A percentile compares a stretch with the other conserved stretches of the same genome.
Evolutionary conservation across 1,140 invertebrate genomes (phyloP).

Genomic region (Anadara kagoshimensis): DNA sequence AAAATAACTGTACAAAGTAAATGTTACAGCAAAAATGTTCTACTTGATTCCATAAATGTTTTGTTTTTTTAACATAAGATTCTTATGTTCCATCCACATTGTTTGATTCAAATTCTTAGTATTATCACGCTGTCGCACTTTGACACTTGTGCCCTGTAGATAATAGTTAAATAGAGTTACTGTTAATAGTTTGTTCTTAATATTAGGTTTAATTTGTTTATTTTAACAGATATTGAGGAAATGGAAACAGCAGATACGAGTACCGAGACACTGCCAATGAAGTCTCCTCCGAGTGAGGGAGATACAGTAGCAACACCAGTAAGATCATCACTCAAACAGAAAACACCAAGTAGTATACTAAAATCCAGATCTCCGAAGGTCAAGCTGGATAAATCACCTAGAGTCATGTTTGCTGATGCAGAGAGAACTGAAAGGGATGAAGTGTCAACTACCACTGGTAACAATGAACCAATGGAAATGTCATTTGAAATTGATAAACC

Average conservation of each 20-base stretch:
- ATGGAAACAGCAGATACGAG: not conserved
- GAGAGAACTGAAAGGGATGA: not conserved
- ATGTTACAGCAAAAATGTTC: no score
- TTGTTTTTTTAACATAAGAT: no score
- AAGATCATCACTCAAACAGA: slow-evolving; percentile 3
- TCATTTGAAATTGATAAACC: not conserved
- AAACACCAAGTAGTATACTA: not conserved
- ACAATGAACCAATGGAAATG: not conserved
- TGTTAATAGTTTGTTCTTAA: not conserved
- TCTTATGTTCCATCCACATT: no score
- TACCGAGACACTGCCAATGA: not conserved
- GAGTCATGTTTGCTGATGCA: not conserved
- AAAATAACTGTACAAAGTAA: no score
- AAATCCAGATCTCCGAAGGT: slow-evolving; percentile 31
- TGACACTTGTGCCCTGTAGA: not conserved
- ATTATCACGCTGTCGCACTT: no score
- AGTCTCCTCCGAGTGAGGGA: not conserved
- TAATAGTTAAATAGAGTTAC: not conserved
- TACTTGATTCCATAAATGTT: no score
- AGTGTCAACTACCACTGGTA: not conserved
- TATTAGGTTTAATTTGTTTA: not conserved
- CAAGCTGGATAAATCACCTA: slow-evolving; percentile 18
- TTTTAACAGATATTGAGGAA: not conserved
- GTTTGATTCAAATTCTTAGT: no score
- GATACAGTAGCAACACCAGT: not conserved